Percentiles rank a stretch among this genome's conserved stretches.
Conservation (phyloP, 1,140 invertebrate genomes). For the Scaptodrosophila lebanonensis region DNA sequence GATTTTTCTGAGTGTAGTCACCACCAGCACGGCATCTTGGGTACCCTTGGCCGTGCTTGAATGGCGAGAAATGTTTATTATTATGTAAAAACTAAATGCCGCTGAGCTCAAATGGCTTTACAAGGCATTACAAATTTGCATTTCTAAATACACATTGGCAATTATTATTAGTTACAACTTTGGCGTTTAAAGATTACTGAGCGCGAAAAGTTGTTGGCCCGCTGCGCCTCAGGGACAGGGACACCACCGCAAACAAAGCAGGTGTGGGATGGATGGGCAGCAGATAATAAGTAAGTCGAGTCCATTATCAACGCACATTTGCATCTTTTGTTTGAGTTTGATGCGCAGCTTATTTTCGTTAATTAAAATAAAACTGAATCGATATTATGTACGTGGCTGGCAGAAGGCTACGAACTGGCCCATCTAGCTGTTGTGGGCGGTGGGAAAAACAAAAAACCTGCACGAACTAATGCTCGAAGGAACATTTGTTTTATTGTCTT, state of each 20-base stretch:
- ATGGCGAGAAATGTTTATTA: conserved; percentile 44
- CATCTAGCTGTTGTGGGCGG: conserved; percentile 47
- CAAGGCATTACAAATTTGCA: conserved; percentile 56
- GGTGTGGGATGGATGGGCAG: not conserved
- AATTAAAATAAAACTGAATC: conserved; percentile 63
- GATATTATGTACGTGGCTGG: conserved; percentile 52
- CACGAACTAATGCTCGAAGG: conserved; percentile 33
- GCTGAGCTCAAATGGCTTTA: conserved; percentile 38
- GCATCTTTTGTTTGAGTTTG: conserved; percentile 52
- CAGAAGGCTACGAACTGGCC: conserved; percentile 14
- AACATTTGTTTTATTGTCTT: conserved; percentile 56
- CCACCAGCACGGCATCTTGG: too few species aligned
- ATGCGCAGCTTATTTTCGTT: conserved; percentile 38
- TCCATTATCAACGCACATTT: conserved; percentile 59
- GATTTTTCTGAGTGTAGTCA: too few species aligned
- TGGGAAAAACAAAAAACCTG: conserved; percentile 6
- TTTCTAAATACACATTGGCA: conserved; percentile 66
- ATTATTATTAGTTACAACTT: conserved; percentile 65
- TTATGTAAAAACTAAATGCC: conserved; percentile 60
- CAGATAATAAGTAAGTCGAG: conserved; percentile 37
- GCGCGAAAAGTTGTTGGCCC: conserved; percentile 41
- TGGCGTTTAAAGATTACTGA: conserved; percentile 46
- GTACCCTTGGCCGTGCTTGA: too few species aligned
- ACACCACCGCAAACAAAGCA: not conserved
- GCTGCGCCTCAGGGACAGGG: conserved; percentile 14